A percentile compares a stretch with the other conserved stretches of the same genome.
Evolutionary conservation across 2,888 invertebrate species (phyloP).

Genomic region (Drosophila flavopinicola): DNA sequence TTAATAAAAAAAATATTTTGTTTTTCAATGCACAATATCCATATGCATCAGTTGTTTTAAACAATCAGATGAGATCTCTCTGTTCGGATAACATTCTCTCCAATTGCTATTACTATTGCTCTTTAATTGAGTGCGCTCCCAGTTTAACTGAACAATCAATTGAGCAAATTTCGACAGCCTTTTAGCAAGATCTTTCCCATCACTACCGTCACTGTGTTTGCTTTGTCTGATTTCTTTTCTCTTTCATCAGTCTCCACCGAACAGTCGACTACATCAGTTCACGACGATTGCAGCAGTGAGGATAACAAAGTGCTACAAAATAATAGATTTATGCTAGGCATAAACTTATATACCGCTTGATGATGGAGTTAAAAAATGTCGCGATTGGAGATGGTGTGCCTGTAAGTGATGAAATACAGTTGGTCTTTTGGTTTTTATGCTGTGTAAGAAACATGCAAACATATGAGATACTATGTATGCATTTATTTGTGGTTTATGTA

Average conservation of each 20-base stretch:
- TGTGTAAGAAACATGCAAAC: background rate
- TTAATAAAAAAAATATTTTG: background rate
- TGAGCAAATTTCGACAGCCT: conserved; percentile 55
- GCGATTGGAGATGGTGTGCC: conserved; percentile 37
- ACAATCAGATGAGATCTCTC: conserved; percentile 1
- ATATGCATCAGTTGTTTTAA: background rate
- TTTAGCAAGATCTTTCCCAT: conserved; percentile 40
- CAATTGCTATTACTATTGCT: conserved; percentile 16
- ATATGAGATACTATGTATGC: background rate
- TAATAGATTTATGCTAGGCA: conserved; percentile 27
- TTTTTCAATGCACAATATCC: background rate
- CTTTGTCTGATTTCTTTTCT: conserved; percentile 27
- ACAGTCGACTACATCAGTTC: conserved; percentile 31
- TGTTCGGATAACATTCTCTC: conserved; percentile 11
- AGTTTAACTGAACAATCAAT: conserved; percentile 46
- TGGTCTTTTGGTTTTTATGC: background rate
- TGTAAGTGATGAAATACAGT: conserved; percentile 39
- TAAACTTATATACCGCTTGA: conserved; percentile 4
- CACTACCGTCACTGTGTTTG: conserved; percentile 8
- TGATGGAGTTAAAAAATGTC: conserved; percentile 63
- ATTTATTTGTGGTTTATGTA: conserved; percentile 45
- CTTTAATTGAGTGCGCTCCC: conserved; percentile 20
- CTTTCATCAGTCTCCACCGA: conserved; percentile 44
- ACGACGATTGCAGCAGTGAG: conserved; percentile 13
- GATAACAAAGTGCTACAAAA: conserved; percentile 15